These are phyloP conservation scores for Meloidogyne exigua DNA, from an alignment of 1,140 invertebrate species.

Conservation along the genomic window DNA sequence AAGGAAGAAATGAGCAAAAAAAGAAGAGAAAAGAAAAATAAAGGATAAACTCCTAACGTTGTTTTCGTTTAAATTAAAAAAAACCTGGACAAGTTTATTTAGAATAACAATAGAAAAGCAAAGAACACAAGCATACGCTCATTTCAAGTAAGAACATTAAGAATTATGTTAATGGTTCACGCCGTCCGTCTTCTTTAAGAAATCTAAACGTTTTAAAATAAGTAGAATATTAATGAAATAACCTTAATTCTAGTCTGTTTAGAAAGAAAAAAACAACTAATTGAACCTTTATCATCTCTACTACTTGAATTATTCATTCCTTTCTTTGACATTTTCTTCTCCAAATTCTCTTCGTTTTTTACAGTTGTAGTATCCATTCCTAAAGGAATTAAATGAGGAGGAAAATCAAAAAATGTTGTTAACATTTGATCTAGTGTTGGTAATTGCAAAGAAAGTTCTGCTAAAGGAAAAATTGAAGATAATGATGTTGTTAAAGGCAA, in stretches of 20 bases:
- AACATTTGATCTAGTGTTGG: conserved; percentile 4
- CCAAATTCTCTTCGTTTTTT: background rate
- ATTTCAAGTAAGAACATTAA: no score
- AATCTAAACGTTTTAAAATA: no score
- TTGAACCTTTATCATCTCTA: background rate
- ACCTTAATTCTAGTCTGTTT: background rate
- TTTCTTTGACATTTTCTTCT: background rate
- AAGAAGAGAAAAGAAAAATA: no score
- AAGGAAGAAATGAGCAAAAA: no score
- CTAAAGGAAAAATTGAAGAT: background rate
- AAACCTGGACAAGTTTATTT: no score
- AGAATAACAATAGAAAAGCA: no score
- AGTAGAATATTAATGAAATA: background rate
- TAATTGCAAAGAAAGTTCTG: background rate
- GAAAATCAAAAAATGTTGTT: background rate
- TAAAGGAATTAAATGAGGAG: background rate
- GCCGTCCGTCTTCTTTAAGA: no score
- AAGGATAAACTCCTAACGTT: no score
- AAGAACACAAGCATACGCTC: no score
- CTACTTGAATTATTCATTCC: background rate
- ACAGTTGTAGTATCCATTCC: background rate
- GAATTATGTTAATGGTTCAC: no score
- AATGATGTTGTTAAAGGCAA: background rate
- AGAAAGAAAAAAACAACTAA: background rate
- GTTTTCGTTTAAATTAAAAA: no score